These are phyloP conservation scores for Brachyalestes nurse DNA, from an alignment of 2,797 vertebrate genomes.

Conservation along the genomic window DNA sequence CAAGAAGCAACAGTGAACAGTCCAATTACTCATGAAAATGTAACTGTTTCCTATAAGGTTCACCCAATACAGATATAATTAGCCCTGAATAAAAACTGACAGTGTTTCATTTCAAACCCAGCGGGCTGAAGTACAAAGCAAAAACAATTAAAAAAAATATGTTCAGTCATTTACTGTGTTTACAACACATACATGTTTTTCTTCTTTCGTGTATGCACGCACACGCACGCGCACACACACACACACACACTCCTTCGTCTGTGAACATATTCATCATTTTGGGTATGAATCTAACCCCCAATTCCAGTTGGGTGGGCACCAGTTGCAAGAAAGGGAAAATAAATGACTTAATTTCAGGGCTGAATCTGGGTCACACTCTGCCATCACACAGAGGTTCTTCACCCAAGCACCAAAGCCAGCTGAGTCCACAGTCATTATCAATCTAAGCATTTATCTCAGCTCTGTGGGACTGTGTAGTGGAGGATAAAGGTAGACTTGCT, in stretches of 20 bases:
- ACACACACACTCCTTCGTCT: slow-evolving; percentile 59
- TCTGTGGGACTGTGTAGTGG: slow-evolving; percentile 38
- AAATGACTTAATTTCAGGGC: slow-evolving; percentile 80
- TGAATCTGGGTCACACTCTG: slow-evolving; percentile 75
- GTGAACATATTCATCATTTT: slow-evolving; percentile 80
- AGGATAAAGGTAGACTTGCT: not conserved
- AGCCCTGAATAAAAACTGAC: not conserved
- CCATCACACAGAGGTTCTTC: slow-evolving; percentile 50
- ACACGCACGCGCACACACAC: not conserved
- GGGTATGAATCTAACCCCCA: slow-evolving; percentile 74
- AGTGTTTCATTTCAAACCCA: not conserved
- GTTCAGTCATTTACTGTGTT: not conserved
- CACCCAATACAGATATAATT: not conserved
- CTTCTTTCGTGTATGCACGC: too few relatives aligned
- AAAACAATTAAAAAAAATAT: slow-evolving; percentile 6
- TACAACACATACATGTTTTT: not conserved
- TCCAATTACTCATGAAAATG: not conserved
- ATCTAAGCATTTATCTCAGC: slow-evolving; percentile 62
- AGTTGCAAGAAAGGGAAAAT: slow-evolving; percentile 72
- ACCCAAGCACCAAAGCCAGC: slow-evolving; percentile 50
- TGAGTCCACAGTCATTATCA: slow-evolving; percentile 63
- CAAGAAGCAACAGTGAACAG: slow-evolving; percentile 6
- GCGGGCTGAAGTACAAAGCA: not conserved
- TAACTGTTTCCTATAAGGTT: not conserved
- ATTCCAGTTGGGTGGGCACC: slow-evolving; percentile 79